Percentiles rank a stretch among this genome's conserved stretches.
These are phyloP conservation scores for Papilio polytes DNA, from an alignment of 1,140 invertebrate species.

Conservation along the genomic window DNA sequence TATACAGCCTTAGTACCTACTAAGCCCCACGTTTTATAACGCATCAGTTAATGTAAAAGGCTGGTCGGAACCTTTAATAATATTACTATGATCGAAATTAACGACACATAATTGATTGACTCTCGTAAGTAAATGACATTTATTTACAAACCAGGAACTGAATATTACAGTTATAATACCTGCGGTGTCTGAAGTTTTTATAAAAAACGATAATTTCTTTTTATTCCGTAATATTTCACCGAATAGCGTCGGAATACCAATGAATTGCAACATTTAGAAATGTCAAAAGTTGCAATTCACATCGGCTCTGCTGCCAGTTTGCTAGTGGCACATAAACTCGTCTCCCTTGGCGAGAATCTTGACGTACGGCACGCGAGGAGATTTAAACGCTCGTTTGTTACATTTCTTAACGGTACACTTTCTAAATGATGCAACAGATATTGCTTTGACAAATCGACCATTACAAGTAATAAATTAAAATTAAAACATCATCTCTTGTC, in stretches of 20 bases:
- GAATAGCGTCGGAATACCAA: conserved; percentile 23
- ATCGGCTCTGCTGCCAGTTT: not conserved
- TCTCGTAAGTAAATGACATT: too few relatives aligned
- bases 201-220: conserved; percentile 19
- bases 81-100: too few relatives aligned
- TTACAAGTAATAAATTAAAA: not conserved
- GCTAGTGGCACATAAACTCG: conserved; percentile 38
- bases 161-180: not conserved
- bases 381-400: conserved; percentile 33
- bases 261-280: conserved; percentile 36
- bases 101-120: too few relatives aligned
- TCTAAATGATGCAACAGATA: conserved; percentile 42
- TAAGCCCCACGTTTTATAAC: too few relatives aligned
- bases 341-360: conserved; percentile 33
- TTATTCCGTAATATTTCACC: conserved; percentile 18
- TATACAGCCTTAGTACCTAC: too few relatives aligned
- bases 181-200: not conserved
- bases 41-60: too few relatives aligned
- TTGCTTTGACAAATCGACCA: conserved; percentile 20
- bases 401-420: conserved; percentile 32
- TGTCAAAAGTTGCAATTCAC: conserved; percentile 30
- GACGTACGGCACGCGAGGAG: conserved; percentile 18
- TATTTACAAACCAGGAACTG: not conserved
- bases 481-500: not conserved
- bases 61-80: too few relatives aligned